Base-by-base conservation (phyloP, 2,888 invertebrate species). In the Perithous albicinctus region DNA sequence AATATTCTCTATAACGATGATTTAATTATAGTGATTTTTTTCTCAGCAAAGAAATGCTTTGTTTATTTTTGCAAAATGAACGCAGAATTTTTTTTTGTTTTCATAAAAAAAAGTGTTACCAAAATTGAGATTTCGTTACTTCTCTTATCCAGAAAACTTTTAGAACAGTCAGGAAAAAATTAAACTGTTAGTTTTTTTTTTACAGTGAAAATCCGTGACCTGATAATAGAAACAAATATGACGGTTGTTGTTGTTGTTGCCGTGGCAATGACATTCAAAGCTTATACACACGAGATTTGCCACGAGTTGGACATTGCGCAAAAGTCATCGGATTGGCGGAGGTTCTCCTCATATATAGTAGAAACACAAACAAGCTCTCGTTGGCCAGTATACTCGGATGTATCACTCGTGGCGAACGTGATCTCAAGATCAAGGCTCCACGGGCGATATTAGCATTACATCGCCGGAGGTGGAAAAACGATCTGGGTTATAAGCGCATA, bases 401-500 rank as follows among this genome's bases (percentile, higher is more conserved):
- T 72, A 82, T 82, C 80, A 80, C 56, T 80, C 82, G 76, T 32
- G 66, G 79, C 54, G 46, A 79, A 79, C 82, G 84, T 82, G 84
- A 76, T 81, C 69, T 84, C 89, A 88, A 88, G 89, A 89, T 89
- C 89, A 89, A 89, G 89, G 89, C 75, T 82, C 77, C 70, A 64
- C 48, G 41, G 78, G 70, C 72, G 77, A 84, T 83, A 88, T 87
- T 87, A 85, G 84, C 87, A 87, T 87, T 86, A 87, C 56, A 82
- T 88, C 82, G 85, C 85, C 75, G 80, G 77, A 78, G 75, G 78
- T 83, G 82, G 85, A 86, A 88, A 86, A 86, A 85, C 85, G 84
- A 88, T 88, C 87, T 89, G 83, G 89, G 88, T 88, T 88, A n/a
- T n/a, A n/a, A 87, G 67, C 84, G 80, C 61, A 79, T 23, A 80